These are phyloP conservation scores for Alectura lathami DNA, from an alignment of 2,113 vertebrate species.

Conservation along the genomic window DNA sequence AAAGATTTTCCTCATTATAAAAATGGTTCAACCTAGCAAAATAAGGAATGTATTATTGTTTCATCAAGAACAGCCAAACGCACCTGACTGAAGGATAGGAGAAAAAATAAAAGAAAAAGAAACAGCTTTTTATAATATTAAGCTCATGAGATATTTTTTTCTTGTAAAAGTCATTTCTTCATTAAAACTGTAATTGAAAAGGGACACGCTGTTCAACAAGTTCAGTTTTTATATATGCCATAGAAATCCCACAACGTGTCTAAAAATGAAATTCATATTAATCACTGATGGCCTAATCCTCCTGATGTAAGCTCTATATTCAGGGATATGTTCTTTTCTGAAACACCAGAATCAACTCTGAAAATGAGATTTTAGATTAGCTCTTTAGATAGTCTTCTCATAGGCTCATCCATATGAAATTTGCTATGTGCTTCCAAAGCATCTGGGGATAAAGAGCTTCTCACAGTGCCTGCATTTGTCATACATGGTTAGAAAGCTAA, in stretches of 20 bases:
- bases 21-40: background rate
- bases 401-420: slow-evolving; percentile 54
- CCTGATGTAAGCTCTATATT: slow-evolving; percentile 59
- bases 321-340: slow-evolving; percentile 30
- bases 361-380: slow-evolving; percentile 60
- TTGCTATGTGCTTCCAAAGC: slow-evolving; percentile 33
- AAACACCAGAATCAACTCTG: slow-evolving; percentile 50
- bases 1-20: background rate
- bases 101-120: background rate
- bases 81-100: background rate
- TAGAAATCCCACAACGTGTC: background rate
- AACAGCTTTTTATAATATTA: slow-evolving; percentile 26
- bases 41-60: slow-evolving; percentile 23
- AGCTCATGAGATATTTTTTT: slow-evolving; percentile 24
- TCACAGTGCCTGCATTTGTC: slow-evolving; percentile 7
- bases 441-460: slow-evolving; percentile 45
- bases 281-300: slow-evolving; percentile 57
- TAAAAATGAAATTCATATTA: slow-evolving; percentile 57
- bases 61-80: background rate
- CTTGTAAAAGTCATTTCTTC: slow-evolving; percentile 52
- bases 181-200: slow-evolving; percentile 65
- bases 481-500: slow-evolving; percentile 50
- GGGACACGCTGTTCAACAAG: slow-evolving; percentile 40
- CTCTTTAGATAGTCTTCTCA: slow-evolving; percentile 38
- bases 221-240: background rate